phyloP scores from a whole-genome alignment of 2,797 vertebrate genomes.

The Myioborus melanocephalus region DNA sequence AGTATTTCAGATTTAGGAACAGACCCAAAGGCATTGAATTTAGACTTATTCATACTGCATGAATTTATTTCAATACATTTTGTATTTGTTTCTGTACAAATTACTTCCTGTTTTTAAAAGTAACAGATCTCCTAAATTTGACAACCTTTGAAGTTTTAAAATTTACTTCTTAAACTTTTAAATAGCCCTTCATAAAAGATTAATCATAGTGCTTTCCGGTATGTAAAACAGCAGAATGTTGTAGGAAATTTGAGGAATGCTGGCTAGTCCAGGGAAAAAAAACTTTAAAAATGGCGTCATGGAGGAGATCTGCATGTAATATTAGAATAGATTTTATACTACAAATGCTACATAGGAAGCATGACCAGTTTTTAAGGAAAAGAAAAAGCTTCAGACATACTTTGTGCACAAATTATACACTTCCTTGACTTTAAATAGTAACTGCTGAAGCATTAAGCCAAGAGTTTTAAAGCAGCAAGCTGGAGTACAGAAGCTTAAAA shows the following conservation, averaged over 20 bases:
- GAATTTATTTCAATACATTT: background rate
- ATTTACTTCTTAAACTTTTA: background rate
- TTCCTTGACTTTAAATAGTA: background rate
- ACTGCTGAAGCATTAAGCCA: background rate
- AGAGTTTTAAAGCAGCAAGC: slow-evolving; percentile 2
- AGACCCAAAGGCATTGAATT: background rate
- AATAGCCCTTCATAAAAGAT: background rate
- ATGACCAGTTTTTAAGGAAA: background rate
- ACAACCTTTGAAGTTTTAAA: background rate
- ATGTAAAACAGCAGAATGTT: background rate
- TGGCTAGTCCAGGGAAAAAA: background rate
- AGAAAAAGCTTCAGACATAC: background rate
- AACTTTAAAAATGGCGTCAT: background rate
- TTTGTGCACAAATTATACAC: background rate
- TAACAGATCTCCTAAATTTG: background rate
- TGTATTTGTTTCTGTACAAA: background rate
- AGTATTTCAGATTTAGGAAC: background rate
- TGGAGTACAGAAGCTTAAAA: background rate
- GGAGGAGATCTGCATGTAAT: background rate
- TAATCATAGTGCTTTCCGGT: background rate
- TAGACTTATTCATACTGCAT: background rate
- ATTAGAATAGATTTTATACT: background rate
- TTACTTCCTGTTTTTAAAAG: slow-evolving; percentile 14
- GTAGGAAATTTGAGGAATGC: background rate
- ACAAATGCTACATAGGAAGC: background rate